Percentiles rank a stretch among this genome's conserved stretches.
phyloP scores from a whole-genome alignment of 2,797 vertebrate genomes.

The Gallinago stenura region DNA sequence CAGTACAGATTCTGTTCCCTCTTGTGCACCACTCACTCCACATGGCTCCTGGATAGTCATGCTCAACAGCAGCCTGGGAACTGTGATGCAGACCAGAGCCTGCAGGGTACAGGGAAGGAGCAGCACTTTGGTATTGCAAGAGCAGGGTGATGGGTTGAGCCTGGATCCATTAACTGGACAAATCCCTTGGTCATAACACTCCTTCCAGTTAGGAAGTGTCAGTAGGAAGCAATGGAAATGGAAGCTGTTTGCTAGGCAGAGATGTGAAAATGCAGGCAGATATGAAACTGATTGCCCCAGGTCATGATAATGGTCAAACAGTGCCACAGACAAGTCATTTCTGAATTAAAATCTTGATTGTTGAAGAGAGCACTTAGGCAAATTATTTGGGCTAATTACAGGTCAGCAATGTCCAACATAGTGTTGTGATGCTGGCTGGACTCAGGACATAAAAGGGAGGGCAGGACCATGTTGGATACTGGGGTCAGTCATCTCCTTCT shows the following conservation, averaged over 20 bases:
- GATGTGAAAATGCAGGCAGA: neutral
- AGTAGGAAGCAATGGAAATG: neutral
- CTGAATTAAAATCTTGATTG: neutral
- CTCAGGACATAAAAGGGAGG: neutral
- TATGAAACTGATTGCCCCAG: neutral
- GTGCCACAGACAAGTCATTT: neutral
- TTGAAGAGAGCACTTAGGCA: neutral
- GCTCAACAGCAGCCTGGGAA: neutral
- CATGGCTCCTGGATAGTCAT: neutral
- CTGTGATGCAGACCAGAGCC: neutral
- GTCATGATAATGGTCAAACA: rapidly evolving
- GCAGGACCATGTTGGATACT: neutral
- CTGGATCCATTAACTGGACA: neutral
- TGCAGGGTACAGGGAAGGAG: neutral
- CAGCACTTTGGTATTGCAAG: neutral
- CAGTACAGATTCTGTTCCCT: neutral
- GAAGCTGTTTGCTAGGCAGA: neutral
- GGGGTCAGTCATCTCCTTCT: neutral
- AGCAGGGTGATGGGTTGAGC: neutral
- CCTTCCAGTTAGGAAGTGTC: neutral
- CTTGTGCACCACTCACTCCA: neutral
- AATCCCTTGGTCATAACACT: neutral
- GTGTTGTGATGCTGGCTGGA: neutral
- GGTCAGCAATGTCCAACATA: neutral
- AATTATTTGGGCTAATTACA: neutral